Conservation (phyloP, 2,113 vertebrate genomes). For the Barnardius zonarius region DNA sequence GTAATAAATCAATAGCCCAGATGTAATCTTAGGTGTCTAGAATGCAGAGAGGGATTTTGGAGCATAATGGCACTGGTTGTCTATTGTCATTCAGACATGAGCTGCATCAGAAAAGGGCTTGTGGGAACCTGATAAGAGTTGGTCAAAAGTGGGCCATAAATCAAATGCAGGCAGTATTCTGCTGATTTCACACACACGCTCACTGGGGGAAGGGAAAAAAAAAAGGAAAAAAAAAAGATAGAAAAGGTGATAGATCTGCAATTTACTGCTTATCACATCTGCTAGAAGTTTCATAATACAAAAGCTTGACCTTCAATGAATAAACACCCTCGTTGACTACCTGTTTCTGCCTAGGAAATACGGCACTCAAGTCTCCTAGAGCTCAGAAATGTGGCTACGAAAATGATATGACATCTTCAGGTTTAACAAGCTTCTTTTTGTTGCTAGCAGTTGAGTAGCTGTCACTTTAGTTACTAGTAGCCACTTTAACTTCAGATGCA, state of each 20-base stretch:
- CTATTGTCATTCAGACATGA: conserved; percentile 95
- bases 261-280: conserved; percentile 90
- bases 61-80: conserved; percentile 91
- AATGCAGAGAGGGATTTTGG: conserved; percentile 88
- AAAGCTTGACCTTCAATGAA: conserved; percentile 87
- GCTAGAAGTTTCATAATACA: conserved; percentile 86
- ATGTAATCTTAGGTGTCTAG: conserved; percentile 97
- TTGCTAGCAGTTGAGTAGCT: conserved; percentile 9
- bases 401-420: conserved; percentile 28
- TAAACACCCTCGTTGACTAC: conserved; percentile 76
- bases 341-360: conserved; percentile 67
- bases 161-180: conserved; percentile 84
- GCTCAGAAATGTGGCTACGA: conserved; percentile 9
- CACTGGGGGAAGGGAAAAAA: background rate
- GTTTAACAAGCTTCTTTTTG: conserved; percentile 44
- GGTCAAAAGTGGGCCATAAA: conserved; percentile 93
- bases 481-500: conserved; percentile 37
- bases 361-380: conserved; percentile 7
- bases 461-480: conserved; percentile 46
- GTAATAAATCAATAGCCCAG: conserved; percentile 95
- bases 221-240: background rate
- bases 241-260: conserved; percentile 82
- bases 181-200: conserved; percentile 82
- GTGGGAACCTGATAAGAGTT: conserved; percentile 95
- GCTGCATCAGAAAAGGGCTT: conserved; percentile 88